Conservation (phyloP, 2,888 invertebrate species). For the Drosophila maculinotata region DNA sequence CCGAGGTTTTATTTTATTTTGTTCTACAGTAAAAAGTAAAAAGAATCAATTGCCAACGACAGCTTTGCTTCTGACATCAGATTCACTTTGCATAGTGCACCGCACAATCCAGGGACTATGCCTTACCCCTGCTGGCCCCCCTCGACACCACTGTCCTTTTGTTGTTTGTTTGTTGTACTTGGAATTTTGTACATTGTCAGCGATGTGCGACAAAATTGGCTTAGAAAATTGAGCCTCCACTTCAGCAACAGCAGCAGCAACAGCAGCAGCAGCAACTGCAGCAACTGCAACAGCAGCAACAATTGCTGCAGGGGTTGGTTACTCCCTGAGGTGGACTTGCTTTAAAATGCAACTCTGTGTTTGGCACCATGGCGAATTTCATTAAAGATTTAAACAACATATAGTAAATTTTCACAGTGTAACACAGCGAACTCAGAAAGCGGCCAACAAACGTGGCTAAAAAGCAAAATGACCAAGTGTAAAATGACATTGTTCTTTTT, state of each 20-base stretch:
- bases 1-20: conserved; percentile 2
- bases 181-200: conserved; percentile 51
- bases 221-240: conserved; percentile 76
- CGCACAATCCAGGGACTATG: not conserved
- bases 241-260: conserved; percentile 32
- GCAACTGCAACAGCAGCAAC: conserved; percentile 26
- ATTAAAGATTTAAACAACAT: conserved; percentile 79
- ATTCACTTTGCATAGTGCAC: conserved; percentile 55
- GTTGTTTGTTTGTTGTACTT: conserved; percentile 50
- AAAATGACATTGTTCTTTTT: conserved; percentile 78
- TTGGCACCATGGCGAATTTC: conserved; percentile 70
- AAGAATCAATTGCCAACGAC: conserved; percentile 62
- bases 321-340: conserved; percentile 40
- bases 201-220: conserved; percentile 74
- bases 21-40: conserved; percentile 38
- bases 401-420: conserved; percentile 70
- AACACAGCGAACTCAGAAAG: conserved; percentile 2
- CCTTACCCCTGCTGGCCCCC: not conserved
- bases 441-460: conserved; percentile 34
- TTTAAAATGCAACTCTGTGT: conserved; percentile 76
- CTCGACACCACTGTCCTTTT: conserved; percentile 11
- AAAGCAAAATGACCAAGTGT: conserved; percentile 71
- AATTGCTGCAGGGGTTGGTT: conserved; percentile 9
- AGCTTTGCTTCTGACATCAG: conserved; percentile 44
- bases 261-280: conserved; percentile 8